Base-by-base conservation (phyloP, 2,888 invertebrate genomes). In the Micropterix aruncella region DNA sequence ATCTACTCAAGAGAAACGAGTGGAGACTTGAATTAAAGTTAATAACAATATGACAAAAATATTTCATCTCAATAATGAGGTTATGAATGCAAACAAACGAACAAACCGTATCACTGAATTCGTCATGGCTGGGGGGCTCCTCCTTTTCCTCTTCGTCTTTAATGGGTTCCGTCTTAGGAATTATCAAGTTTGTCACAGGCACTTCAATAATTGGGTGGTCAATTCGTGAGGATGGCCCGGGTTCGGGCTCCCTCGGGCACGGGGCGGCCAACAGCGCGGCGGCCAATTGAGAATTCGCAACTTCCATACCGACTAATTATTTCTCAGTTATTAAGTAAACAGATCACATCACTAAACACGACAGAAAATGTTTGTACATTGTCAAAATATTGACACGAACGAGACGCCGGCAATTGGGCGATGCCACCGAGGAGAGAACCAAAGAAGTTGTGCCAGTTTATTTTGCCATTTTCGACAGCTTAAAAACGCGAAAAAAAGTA, bases 231-330 rank as follows among this genome's bases (percentile, higher is more conserved):
- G 40, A 40, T 38, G 44, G 42, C 27, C 18, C 40, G n/a, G 43
- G 5, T 41, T 43, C 42, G n/a, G 5, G 15, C 9, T 38, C 38
- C 16, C 15, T 41, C 41, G 55, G 46, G 44, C 52, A 57, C 15
- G 59, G 57, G 16, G 65, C 65, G n/a, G 68, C 63, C 68, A 70
- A 65, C 48, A 70, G 54, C 2, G 70, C 70, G 36, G 70, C 70
- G 38, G 70, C 70, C 52, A 70, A 61, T 51, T 70, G 70, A 9
- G 70, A 69, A n/a, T 67, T 67, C 58, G 66, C 64, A 41, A 68
- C 53, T 57, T 70, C 67, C 68, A 69, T 70, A 18, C 27, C 18
- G 38, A 15, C 7, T 19, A 19, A 37, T 27, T 16, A 38, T 37
- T 42, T 4, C 12, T 27, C 27, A 27, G 27, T 27, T 40, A 16